Conservation (phyloP, 2,113 vertebrate genomes). For the Onychorhynchus coronatus region DNA sequence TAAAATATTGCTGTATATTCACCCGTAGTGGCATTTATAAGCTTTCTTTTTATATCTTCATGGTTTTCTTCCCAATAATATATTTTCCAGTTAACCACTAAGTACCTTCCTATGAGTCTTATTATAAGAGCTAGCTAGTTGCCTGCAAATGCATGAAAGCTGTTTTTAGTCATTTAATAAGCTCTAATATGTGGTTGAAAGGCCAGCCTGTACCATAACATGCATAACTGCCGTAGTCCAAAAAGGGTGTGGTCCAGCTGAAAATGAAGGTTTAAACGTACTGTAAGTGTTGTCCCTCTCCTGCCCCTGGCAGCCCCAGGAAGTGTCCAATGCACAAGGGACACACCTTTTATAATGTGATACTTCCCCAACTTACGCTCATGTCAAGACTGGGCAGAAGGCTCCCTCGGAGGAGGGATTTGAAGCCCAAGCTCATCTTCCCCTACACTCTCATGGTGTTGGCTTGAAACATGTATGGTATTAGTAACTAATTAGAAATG, state of each 20-base stretch:
- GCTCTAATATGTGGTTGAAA: background rate
- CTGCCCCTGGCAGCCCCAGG: background rate
- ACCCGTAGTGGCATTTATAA: background rate
- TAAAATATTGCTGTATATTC: background rate
- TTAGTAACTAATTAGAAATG: background rate
- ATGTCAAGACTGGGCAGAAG: background rate
- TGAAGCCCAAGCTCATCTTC: background rate
- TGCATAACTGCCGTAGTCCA: background rate
- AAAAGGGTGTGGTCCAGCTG: background rate
- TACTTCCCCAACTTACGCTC: background rate
- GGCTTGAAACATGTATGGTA: background rate
- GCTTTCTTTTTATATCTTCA: background rate
- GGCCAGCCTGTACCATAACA: background rate
- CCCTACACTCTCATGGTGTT: background rate
- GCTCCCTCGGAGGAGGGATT: rapidly evolving
- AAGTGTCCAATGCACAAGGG: background rate
- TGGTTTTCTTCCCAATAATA: background rate
- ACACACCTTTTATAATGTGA: background rate
- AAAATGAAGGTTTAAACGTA: background rate
- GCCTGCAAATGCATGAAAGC: background rate
- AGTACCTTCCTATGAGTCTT: background rate
- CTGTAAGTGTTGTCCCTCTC: too few relatives aligned
- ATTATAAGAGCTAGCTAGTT: background rate
- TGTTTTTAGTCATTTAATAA: background rate
- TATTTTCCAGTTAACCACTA: background rate